Percentiles rank a stretch among this genome's conserved stretches.
These are phyloP conservation scores for Nysson spinosus DNA, from an alignment of 2,888 invertebrate genomes.

Conservation along the genomic window DNA sequence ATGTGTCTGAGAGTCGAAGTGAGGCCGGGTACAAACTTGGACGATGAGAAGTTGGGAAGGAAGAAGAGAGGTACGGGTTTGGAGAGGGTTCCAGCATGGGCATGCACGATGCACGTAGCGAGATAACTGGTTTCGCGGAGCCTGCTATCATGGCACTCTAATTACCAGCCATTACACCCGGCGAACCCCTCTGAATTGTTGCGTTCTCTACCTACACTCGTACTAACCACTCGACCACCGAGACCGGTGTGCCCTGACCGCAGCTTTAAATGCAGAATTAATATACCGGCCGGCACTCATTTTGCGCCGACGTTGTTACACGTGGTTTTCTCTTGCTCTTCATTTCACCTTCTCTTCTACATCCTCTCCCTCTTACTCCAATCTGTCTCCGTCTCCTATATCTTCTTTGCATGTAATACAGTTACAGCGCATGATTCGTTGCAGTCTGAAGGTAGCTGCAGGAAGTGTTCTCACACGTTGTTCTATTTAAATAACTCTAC, in stretches of 20 bases:
- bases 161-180: constrained; percentile 75
- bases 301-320: constrained; percentile 64
- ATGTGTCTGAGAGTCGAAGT: constrained; percentile 20
- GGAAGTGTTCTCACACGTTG: too few species aligned
- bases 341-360: constrained; percentile 2
- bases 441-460: too few species aligned
- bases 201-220: constrained; percentile 70
- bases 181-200: constrained; percentile 73
- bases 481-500: too few species aligned
- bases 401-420: too few species aligned
- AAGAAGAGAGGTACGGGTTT: constrained; percentile 29
- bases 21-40: constrained; percentile 31
- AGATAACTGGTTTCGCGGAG: constrained; percentile 75
- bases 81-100: constrained; percentile 57
- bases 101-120: constrained; percentile 74
- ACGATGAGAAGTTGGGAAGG: constrained; percentile 38
- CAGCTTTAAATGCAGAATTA: constrained; percentile 73
- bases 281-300: constrained; percentile 71
- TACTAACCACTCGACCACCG: constrained; percentile 70
- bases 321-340: constrained; percentile 60
- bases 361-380: neutral
- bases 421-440: too few species aligned
- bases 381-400: neutral
- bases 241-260: constrained; percentile 71
- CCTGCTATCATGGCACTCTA: constrained; percentile 75